Conservation (phyloP, 1,140 invertebrate species). For the Caerostris extrusa region DNA sequence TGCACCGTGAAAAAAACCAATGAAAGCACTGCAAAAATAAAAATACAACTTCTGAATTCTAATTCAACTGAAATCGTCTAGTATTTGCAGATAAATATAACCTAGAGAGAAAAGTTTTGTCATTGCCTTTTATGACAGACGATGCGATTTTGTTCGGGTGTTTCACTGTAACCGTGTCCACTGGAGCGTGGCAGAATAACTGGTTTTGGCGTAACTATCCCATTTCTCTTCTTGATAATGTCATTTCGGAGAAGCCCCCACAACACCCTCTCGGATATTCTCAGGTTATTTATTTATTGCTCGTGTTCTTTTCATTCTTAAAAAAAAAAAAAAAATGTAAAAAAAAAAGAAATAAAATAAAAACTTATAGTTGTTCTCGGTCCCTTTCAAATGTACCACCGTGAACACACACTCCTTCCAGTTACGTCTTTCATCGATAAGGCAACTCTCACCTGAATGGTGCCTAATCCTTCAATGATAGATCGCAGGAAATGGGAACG, state of each 20-base stretch:
- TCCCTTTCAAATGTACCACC: conserved; percentile 34
- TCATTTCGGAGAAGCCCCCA: conserved; percentile 27
- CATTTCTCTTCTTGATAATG: conserved; percentile 73
- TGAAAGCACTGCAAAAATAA: conserved; percentile 30
- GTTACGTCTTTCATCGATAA: conserved; percentile 56
- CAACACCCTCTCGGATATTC: background rate
- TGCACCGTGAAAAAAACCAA: too few species aligned
- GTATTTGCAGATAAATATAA: conserved; percentile 75
- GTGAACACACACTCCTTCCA: conserved; percentile 38
- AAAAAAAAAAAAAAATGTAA: background rate
- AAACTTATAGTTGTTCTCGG: conserved; percentile 71
- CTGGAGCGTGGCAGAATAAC: conserved; percentile 62
- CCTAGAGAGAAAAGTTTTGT: conserved; percentile 66
- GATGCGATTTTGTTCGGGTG: conserved; percentile 66
- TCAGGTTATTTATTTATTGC: conserved; percentile 63
- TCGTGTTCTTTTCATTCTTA: conserved; percentile 43
- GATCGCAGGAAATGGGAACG: conserved; percentile 43
- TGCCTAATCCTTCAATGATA: conserved; percentile 57
- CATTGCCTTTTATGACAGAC: conserved; percentile 76
- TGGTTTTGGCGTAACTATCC: conserved; percentile 76
- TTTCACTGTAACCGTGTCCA: conserved; percentile 51
- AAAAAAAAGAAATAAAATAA: background rate
- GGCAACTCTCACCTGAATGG: conserved; percentile 27
- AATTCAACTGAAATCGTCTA: conserved; percentile 66
- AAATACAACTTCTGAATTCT: conserved; percentile 28